phyloP scores from a whole-genome alignment of 2,888 invertebrate species.

The Chelonus formosanus region DNA sequence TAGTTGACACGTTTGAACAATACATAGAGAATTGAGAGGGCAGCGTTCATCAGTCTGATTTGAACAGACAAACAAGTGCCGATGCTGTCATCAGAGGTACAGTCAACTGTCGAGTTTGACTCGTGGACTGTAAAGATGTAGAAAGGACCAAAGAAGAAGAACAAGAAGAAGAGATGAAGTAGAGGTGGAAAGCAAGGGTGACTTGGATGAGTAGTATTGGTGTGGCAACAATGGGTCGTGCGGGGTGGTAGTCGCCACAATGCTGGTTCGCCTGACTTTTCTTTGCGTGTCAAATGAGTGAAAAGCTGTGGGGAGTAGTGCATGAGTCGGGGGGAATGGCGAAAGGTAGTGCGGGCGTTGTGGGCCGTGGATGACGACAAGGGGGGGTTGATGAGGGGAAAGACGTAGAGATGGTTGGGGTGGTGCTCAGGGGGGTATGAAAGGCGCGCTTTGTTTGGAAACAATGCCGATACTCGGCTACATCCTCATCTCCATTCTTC shows the following conservation, averaged over 20 bases:
- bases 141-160: constrained; percentile 9
- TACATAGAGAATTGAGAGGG: no score
- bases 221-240: constrained; percentile 58
- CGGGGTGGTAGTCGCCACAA: constrained; percentile 52
- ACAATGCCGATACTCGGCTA: constrained; percentile 66
- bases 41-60: not conserved
- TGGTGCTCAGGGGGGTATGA: constrained; percentile 55
- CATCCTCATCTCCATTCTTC: constrained; percentile 66
- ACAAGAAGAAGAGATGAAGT: constrained; percentile 10
- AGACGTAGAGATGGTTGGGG: constrained; percentile 40
- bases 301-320: constrained; percentile 54
- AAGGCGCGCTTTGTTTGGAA: constrained; percentile 65
- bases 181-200: constrained; percentile 24
- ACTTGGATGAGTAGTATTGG: constrained; percentile 50
- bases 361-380: constrained; percentile 32
- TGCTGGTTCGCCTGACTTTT: constrained; percentile 62
- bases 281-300: constrained; percentile 66
- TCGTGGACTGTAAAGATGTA: not conserved
- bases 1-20: no score
- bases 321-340: constrained; percentile 26
- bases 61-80: constrained; percentile 31
- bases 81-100: constrained; percentile 33
- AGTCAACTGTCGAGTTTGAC: constrained; percentile 27
- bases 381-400: constrained; percentile 38
- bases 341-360: constrained; percentile 25